Evolutionary conservation across 2,797 vertebrate genomes (phyloP), one percentile per base, ranked within the genome.

Genomic region (Propithecus perrieri): DNA sequence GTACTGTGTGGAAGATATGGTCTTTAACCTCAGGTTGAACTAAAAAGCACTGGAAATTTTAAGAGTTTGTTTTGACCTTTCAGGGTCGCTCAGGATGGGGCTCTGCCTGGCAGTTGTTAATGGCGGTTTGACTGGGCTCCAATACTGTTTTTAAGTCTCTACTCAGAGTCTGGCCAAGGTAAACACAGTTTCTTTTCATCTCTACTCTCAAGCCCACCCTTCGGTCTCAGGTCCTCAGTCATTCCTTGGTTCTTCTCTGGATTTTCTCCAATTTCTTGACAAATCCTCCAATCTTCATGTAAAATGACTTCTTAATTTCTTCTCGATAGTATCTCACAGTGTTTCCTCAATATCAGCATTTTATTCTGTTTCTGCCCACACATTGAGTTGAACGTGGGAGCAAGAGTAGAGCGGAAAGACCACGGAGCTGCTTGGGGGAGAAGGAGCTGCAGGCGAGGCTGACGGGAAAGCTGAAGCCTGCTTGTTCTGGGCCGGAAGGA

Each of bases 251-350:
- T 91, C 48, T 96, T 92, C 96, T 97, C 98, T 98, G 98, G 98
- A 98, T 96, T 98, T 80, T 78, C 91, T 98, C 98, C 98, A 98
- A 95, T 96, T 98, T 97, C 98, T 98, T 98, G 98, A 98, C 98
- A 97, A 98, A 97, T 98, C 85, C 85, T 95, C 88, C 93, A 84
- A 53, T 75, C 55, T 93, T 87, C 90, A 93, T 92, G 96, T 94
- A 95, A 96, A 97, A 85, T 91, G 78, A 63, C 63, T 79, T 96
- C 86, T 97, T 96, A 78, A 88, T 96, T 95, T 95, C 93, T 90
- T 69, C 46, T 91, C 2, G 95, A 98, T 97, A 94, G 76, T 85
- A 98, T 97, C 96, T 55, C 83, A 22, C 24, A 65, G 43, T 3
- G 0, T 94, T 98, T 97, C 79, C 86, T 84, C 83, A 26, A 61